A percentile compares a stretch with the other conserved stretches of the same genome.
These are phyloP conservation scores for Lydus trimaculatus DNA, from an alignment of 2,888 invertebrate genomes.

Conservation along the genomic window DNA sequence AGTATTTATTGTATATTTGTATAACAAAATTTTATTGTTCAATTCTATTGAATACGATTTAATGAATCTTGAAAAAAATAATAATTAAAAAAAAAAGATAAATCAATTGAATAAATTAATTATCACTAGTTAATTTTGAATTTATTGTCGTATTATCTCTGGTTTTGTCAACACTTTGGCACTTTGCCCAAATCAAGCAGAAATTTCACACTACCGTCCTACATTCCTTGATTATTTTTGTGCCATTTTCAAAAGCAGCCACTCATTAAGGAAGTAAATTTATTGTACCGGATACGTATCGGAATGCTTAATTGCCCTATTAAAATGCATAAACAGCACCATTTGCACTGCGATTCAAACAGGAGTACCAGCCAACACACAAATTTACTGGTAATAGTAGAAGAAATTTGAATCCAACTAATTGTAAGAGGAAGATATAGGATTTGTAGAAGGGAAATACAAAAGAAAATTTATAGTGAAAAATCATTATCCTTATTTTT, in stretches of 20 bases:
- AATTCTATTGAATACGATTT: neutral
- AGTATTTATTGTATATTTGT: slow-evolving; percentile 11
- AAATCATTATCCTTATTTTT: neutral
- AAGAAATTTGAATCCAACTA: neutral
- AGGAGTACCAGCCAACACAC: neutral
- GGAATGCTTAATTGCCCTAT: neutral
- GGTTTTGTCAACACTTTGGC: slow-evolving; percentile 10
- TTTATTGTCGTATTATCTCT: neutral
- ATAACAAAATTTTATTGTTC: slow-evolving; percentile 1
- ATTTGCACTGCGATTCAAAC: neutral
- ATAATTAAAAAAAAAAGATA: neutral
- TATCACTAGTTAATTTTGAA: neutral
- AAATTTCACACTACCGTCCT: slow-evolving; percentile 14
- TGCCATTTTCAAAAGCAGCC: slow-evolving; percentile 15
- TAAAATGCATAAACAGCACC: neutral
- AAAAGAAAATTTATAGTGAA: neutral
- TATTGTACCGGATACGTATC: neutral
- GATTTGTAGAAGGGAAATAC: too few species aligned
- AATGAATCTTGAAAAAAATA: neutral
- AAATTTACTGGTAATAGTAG: neutral
- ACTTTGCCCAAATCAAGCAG: slow-evolving; percentile 16
- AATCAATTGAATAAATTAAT: neutral
- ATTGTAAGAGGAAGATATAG: neutral
- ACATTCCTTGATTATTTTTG: slow-evolving; percentile 15
- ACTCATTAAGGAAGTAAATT: slow-evolving; percentile 13